These are phyloP conservation scores for Siniperca chuatsi DNA, from an alignment of 2,113 vertebrate species.

Conservation along the genomic window DNA sequence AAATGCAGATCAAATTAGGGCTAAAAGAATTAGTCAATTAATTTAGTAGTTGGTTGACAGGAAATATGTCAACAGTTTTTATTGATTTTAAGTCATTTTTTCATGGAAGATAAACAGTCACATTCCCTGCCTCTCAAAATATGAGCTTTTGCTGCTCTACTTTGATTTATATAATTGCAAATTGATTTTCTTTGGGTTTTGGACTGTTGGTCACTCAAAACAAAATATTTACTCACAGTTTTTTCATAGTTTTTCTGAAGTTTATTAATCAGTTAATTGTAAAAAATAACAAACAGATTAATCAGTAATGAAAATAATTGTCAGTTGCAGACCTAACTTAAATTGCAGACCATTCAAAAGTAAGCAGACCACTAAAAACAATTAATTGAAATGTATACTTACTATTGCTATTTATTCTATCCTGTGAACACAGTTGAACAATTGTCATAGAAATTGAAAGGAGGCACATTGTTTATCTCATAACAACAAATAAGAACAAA, in stretches of 20 bases:
- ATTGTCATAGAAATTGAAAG: constrained; percentile 23
- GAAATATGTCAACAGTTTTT: neutral
- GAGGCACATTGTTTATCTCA: constrained; percentile 22
- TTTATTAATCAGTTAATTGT: neutral
- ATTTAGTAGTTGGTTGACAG: neutral
- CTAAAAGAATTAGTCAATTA: neutral
- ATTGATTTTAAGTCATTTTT: neutral
- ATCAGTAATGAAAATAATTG: neutral
- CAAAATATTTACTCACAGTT: neutral
- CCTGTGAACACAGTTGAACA: constrained; percentile 13
- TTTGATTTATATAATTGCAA: neutral
- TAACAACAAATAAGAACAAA: neutral
- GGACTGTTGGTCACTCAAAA: neutral
- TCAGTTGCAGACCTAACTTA: neutral
- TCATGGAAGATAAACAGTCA: neutral
- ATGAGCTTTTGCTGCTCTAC: neutral
- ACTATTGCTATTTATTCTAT: neutral
- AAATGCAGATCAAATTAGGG: neutral
- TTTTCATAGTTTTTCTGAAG: neutral
- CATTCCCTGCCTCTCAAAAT: neutral
- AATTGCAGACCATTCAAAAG: neutral
- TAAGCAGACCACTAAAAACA: neutral
- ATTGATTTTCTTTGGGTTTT: too few relatives aligned
- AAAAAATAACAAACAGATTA: neutral
- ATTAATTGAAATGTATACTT: neutral